Conservation (phyloP, 2,113 vertebrate genomes). For the Tympanuchus pallidicinctus region DNA sequence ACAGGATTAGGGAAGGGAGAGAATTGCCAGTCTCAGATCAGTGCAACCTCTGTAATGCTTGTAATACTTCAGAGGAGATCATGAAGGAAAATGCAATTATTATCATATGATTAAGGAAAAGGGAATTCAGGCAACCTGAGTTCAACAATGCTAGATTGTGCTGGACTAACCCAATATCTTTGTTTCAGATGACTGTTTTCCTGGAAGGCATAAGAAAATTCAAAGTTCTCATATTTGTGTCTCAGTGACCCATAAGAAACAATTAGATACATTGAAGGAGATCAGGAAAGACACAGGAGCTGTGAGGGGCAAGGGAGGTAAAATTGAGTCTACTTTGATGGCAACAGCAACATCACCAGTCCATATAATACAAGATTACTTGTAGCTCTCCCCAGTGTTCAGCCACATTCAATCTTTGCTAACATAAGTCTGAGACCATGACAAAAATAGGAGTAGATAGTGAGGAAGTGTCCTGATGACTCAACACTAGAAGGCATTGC, state of each 20-base stretch:
- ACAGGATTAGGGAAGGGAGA: not conserved
- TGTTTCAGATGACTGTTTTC: not conserved
- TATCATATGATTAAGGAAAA: not conserved
- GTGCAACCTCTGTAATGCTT: not conserved
- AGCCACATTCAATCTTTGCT: not conserved
- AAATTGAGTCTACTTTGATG: not conserved
- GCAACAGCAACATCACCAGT: not conserved
- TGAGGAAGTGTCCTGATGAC: not conserved
- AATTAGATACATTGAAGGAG: not conserved
- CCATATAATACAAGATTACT: not conserved
- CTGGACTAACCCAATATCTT: not conserved
- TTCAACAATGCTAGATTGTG: not conserved
- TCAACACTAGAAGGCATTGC: conserved; percentile 44
- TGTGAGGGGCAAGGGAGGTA: not conserved
- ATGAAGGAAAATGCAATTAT: not conserved
- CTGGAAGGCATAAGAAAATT: not conserved
- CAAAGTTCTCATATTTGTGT: not conserved
- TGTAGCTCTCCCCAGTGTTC: not conserved
- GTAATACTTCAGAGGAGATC: not conserved
- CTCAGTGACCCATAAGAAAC: not conserved
- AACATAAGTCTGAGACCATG: not conserved
- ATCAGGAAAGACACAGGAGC: not conserved
- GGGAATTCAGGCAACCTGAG: not conserved
- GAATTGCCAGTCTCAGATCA: not conserved
- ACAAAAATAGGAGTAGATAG: not conserved